A percentile compares a stretch with the other conserved stretches of the same genome.
Evolutionary conservation across 2,888 invertebrate genomes (phyloP).

Genomic region (Tinea semifulvella): DNA sequence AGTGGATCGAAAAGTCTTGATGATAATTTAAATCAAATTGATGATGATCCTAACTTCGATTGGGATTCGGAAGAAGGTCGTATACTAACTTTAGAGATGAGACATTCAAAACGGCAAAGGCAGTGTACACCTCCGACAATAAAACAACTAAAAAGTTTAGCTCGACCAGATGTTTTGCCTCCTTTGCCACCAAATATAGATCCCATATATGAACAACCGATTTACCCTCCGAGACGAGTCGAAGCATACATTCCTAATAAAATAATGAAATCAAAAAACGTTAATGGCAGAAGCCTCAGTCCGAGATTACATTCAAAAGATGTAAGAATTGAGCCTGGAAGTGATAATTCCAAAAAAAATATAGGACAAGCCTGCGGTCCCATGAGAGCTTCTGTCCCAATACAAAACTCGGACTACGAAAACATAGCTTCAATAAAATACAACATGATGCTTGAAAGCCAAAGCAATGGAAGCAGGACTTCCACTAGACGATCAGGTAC

Average conservation of each 20-base stretch:
- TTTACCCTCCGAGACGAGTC: slow-evolving; percentile 62
- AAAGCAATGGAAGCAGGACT: slow-evolving; percentile 25
- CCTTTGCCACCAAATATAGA: slow-evolving; percentile 66
- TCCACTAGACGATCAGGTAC: slow-evolving; percentile 27
- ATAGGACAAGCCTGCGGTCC: slow-evolving; percentile 42
- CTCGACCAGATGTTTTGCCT: slow-evolving; percentile 75
- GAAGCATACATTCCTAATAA: slow-evolving; percentile 34
- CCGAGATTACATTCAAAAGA: slow-evolving; percentile 43
- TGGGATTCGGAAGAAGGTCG: slow-evolving; percentile 67
- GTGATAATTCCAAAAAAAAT: slow-evolving; percentile 27
- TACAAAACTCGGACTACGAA: slow-evolving; percentile 61
- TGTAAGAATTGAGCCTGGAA: slow-evolving; percentile 32
- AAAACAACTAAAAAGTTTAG: slow-evolving; percentile 51
- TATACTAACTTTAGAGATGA: slow-evolving; percentile 74
- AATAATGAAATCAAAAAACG: slow-evolving; percentile 70
- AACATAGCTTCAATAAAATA: slow-evolving; percentile 29
- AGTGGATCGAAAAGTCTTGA: slow-evolving; percentile 39
- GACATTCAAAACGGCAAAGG: slow-evolving; percentile 79
- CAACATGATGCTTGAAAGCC: slow-evolving; percentile 22
- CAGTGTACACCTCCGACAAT: slow-evolving; percentile 62
- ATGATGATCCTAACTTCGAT: slow-evolving; percentile 37
- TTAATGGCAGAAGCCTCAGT: slow-evolving; percentile 70
- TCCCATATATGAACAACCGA: slow-evolving; percentile 69
- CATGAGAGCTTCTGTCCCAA: slow-evolving; percentile 61
- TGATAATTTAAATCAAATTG: slow-evolving; percentile 34